Evolutionary conservation across 2,888 invertebrate species (phyloP), one percentile per base, ranked within the genome.

Genomic region (Noctua fimbriata): DNA sequence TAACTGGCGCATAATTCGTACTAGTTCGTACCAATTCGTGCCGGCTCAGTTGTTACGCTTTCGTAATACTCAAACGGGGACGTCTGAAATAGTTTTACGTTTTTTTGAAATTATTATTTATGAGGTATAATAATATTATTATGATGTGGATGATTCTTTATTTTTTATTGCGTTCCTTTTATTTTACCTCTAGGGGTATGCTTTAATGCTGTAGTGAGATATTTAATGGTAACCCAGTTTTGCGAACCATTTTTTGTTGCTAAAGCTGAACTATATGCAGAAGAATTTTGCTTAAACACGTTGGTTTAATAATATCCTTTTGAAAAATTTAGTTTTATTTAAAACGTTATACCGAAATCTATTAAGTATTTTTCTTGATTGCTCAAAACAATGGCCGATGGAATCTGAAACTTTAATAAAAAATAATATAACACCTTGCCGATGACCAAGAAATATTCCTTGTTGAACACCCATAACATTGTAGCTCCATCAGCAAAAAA

Each of bases 61-160:
- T 85, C 83, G 81, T 84, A 87, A 89, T 87, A 82, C 65, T 12
- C 76, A 75, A 88, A 83, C 58, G 86, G 76, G 84, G 82, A 70
- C 88, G 73, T 58, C 70, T 41, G 80, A 86, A 89, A 86, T 88
- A 86, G 81, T 81, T 72, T 79, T 52, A 47, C 66, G 49, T 81
- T 84, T 87, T 87, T 88, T 88, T 85, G 65, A 87, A 80, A 79
- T 85, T 89, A 81, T 83, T 87, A 83, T 87, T 83, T 85, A 85
- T 74, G 80, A 69, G 76, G 69, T 69, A 69, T 76, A 79, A 77
- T 81, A 71, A 70, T 79, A 71, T 67, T 79, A 67, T 85, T 83
- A 70, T 85, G 74, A 78, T 78, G 47, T 49, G 73, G 49, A 16
- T 69, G 60, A 58, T 65, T 76, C 41, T 85, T 75, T 63, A 41